These are phyloP conservation scores for Allophyes oxyacanthae DNA, from an alignment of 2,888 invertebrate species.

Conservation along the genomic window DNA sequence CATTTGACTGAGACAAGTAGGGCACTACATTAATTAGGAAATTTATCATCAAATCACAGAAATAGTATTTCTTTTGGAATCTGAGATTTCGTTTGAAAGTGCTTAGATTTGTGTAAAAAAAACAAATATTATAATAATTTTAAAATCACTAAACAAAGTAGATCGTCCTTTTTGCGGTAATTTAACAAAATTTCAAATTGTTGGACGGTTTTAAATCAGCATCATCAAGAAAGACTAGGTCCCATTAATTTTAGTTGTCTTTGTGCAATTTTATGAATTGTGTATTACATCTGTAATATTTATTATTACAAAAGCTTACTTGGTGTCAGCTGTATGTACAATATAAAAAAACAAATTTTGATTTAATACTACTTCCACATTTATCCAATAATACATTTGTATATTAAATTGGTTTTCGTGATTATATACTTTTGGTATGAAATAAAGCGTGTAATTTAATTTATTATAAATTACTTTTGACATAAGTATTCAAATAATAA, in stretches of 20 bases:
- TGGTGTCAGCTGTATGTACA: slow-evolving; percentile 23
- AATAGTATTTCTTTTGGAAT: too few relatives aligned
- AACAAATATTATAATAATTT: background rate
- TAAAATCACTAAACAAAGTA: background rate
- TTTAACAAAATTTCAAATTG: background rate
- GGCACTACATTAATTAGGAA: too few relatives aligned
- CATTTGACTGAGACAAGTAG: slow-evolving; percentile 29
- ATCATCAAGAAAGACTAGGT: slow-evolving; percentile 13
- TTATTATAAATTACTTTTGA: slow-evolving; percentile 3
- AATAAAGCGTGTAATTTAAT: slow-evolving; percentile 10
- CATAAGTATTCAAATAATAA: slow-evolving; percentile 23
- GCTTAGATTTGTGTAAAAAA: too few relatives aligned
- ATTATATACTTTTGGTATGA: slow-evolving; percentile 25
- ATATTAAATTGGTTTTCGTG: slow-evolving; percentile 16
- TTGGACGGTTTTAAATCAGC: slow-evolving; percentile 21
- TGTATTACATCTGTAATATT: slow-evolving; percentile 6
- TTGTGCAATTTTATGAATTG: slow-evolving; percentile 30
- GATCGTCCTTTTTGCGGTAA: background rate
- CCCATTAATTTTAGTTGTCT: slow-evolving; percentile 22
- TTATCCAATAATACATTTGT: slow-evolving; percentile 2
- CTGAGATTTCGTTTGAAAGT: too few relatives aligned
- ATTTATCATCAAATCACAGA: too few relatives aligned
- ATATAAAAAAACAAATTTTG: slow-evolving; percentile 3
- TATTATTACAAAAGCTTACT: slow-evolving; percentile 2
- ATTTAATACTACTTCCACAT: slow-evolving; percentile 2